A percentile compares a stretch with the other conserved stretches of the same genome.
These are phyloP conservation scores for Darevskia nairensis DNA, from an alignment of 2,797 vertebrate genomes.

Conservation along the genomic window DNA sequence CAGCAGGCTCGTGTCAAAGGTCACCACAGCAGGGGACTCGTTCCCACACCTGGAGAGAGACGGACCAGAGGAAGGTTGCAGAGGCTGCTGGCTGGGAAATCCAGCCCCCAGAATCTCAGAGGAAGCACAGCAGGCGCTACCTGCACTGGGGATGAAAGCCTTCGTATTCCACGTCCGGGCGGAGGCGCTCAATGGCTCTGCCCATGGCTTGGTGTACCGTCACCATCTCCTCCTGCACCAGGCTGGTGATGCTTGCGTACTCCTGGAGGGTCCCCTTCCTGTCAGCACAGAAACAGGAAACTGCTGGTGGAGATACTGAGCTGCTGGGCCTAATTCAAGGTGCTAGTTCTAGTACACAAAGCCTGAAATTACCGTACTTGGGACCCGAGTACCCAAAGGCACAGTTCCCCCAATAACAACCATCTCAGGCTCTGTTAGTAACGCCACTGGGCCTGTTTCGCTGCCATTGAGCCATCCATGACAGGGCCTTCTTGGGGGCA, in stretches of 20 bases:
- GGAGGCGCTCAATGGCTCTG: constrained; percentile 4
- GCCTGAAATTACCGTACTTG: too few relatives aligned
- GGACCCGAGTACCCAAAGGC: background rate
- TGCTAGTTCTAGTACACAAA: background rate
- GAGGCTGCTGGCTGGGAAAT: background rate
- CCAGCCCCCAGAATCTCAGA: background rate
- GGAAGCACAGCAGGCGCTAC: background rate
- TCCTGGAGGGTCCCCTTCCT: constrained; percentile 23
- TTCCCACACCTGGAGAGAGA: constrained; percentile 73
- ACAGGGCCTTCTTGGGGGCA: too few relatives aligned
- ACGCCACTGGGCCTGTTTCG: too few relatives aligned
- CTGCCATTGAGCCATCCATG: too few relatives aligned
- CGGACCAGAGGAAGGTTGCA: background rate
- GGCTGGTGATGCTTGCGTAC: constrained; percentile 83
- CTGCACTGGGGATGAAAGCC: constrained; percentile 12
- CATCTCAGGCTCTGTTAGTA: too few relatives aligned
- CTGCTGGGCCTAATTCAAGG: too few relatives aligned
- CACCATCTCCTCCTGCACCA: constrained; percentile 90
- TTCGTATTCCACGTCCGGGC: background rate
- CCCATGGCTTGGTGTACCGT: constrained; percentile 69
- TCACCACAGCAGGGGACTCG: constrained; percentile 80
- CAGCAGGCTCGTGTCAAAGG: constrained; percentile 88
- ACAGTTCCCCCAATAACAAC: too few relatives aligned
- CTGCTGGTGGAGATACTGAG: too few relatives aligned
- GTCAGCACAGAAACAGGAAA: background rate